These are phyloP conservation scores for Dissostichus mawsoni DNA, from an alignment of 2,113 vertebrate genomes.

Conservation along the genomic window DNA sequence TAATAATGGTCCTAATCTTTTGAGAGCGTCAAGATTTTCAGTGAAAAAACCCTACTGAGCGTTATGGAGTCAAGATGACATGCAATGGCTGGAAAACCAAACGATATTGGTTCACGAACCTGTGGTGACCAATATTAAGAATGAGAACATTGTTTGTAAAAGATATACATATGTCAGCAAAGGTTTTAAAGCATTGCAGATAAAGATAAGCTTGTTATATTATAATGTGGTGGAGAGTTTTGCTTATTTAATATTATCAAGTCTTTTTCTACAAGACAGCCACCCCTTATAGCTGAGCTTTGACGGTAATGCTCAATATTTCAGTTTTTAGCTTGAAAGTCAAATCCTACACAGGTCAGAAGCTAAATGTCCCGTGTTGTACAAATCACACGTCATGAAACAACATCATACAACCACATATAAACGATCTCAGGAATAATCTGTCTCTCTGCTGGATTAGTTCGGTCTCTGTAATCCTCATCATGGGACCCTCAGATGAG, in stretches of 20 bases:
- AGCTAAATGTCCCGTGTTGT: conserved; percentile 20
- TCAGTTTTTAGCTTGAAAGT: neutral
- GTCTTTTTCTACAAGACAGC: neutral
- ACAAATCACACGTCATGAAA: conserved; percentile 36
- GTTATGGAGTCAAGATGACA: neutral
- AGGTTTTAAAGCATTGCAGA: neutral
- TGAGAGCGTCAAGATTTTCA: neutral
- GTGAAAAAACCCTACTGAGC: neutral
- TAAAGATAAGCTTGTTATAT: neutral
- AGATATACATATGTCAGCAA: neutral
- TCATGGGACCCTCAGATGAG: conserved; percentile 70
- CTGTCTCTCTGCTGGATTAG: conserved; percentile 74
- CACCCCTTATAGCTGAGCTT: neutral
- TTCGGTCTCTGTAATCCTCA: conserved; percentile 73
- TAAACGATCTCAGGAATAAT: conserved; percentile 74
- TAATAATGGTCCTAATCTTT: neutral
- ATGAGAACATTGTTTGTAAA: neutral
- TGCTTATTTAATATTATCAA: neutral
- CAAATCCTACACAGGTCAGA: neutral
- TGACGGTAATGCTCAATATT: neutral
- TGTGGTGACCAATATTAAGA: neutral
- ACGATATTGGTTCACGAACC: neutral
- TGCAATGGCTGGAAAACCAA: neutral
- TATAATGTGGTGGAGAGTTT: neutral
- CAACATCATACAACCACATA: conserved; percentile 48